A percentile compares a stretch with the other conserved stretches of the same genome.
phyloP scores from a whole-genome alignment of 2,113 vertebrate genomes.

The Fulica atra region DNA sequence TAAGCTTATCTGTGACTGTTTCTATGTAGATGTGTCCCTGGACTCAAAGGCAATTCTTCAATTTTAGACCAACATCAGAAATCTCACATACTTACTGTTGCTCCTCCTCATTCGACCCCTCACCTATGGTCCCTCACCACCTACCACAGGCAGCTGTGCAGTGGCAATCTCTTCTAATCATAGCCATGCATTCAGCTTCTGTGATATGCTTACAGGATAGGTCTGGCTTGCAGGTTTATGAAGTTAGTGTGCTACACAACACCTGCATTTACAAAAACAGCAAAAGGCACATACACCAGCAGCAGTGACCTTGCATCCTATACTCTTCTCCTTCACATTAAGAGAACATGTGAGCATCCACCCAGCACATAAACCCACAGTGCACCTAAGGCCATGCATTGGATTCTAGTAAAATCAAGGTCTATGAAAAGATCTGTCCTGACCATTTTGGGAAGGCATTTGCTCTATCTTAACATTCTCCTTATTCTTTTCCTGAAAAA shows the following conservation, averaged over 20 bases:
- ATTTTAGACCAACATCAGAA: neutral
- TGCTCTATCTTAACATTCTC: neutral
- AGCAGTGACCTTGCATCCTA: neutral
- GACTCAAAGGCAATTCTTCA: neutral
- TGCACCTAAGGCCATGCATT: neutral
- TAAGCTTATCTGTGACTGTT: neutral
- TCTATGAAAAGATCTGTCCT: neutral
- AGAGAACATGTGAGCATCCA: too few species aligned
- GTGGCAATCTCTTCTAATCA: neutral
- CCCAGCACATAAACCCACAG: neutral
- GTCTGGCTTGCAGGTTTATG: neutral
- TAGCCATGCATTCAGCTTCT: neutral
- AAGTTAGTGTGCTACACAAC: neutral
- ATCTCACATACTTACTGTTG: neutral
- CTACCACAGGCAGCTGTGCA: neutral
- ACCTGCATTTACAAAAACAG: neutral
- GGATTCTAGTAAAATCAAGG: neutral
- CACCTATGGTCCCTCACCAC: neutral
- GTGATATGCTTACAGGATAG: neutral
- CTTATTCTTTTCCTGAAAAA: neutral
- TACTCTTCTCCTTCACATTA: neutral
- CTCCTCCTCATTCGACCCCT: neutral
- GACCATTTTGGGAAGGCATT: neutral
- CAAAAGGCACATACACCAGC: neutral
- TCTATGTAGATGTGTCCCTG: neutral